Percentiles rank a stretch among this genome's conserved stretches.
These are phyloP conservation scores for Marcusenius ussheri DNA, from an alignment of 2,113 vertebrate species.

Conservation along the genomic window DNA sequence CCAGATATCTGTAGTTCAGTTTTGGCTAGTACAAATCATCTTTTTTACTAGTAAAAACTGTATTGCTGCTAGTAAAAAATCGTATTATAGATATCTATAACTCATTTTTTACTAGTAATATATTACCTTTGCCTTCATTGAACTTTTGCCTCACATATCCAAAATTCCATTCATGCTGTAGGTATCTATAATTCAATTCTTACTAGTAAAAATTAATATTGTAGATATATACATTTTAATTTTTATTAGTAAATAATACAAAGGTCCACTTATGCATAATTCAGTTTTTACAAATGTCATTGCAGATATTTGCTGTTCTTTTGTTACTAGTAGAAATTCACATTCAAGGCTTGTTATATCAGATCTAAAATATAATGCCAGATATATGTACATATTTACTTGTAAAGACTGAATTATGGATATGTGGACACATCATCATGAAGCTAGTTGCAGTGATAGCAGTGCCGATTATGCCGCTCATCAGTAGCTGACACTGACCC, in stretches of 20 bases:
- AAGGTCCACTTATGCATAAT: background rate
- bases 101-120: background rate
- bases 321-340: background rate
- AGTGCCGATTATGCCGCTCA: background rate
- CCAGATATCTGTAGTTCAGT: background rate
- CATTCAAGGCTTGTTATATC: background rate
- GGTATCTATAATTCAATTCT: background rate
- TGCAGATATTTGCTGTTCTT: background rate
- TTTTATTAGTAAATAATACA: background rate
- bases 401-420: background rate
- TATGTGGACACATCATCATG: background rate
- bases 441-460: background rate
- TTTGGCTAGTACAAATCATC: too few species aligned
- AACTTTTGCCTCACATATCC: background rate
- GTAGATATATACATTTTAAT: background rate
- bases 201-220: background rate
- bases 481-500: background rate
- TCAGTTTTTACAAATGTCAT: background rate
- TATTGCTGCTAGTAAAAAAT: background rate
- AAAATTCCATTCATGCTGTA: background rate
- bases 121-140: too few species aligned
- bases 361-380: background rate
- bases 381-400: background rate
- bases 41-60: background rate
- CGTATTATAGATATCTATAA: background rate